phyloP scores from a whole-genome alignment of 92 coral and sea anemone species.

The Actinostola sp. region DNA sequence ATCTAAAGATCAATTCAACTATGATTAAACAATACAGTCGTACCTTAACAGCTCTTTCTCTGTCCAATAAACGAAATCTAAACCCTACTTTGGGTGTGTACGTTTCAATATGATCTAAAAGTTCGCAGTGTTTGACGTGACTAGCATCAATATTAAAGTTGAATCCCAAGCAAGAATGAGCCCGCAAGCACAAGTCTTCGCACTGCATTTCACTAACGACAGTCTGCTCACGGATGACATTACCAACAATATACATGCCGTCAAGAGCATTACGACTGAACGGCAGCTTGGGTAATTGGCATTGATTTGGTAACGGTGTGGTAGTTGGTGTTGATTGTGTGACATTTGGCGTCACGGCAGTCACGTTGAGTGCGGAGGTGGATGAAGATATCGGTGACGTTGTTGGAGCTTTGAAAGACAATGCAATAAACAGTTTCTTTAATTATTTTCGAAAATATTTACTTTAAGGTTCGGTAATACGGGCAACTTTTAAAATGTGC shows the following conservation, averaged over 20 bases:
- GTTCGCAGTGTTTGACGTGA: slow-evolving; percentile 8
- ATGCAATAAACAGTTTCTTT: too few relatives aligned
- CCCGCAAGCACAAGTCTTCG: slow-evolving; percentile 22
- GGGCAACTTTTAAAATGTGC: too few relatives aligned
- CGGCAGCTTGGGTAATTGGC: not conserved
- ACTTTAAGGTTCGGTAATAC: too few relatives aligned
- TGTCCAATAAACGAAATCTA: slow-evolving; percentile 16
- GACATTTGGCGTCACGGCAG: not conserved
- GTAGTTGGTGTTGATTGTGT: not conserved
- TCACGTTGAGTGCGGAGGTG: not conserved
- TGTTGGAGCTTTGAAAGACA: not conserved
- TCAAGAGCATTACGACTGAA: slow-evolving; percentile 6
- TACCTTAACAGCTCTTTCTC: slow-evolving; percentile 9
- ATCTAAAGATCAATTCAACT: not conserved
- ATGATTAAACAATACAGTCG: not conserved
- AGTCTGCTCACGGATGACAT: not conserved
- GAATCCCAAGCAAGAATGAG: slow-evolving; percentile 20
- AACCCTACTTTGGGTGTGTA: not conserved
- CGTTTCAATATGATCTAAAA: slow-evolving; percentile 10
- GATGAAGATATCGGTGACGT: not conserved
- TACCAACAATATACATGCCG: slow-evolving; percentile 14
- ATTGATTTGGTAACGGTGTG: not conserved
- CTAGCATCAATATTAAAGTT: slow-evolving; percentile 5
- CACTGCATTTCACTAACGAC: slow-evolving; percentile 19
- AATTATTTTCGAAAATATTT: too few relatives aligned